Conservation (phyloP, 2,888 invertebrate species). For the Hylaea fasciaria region DNA sequence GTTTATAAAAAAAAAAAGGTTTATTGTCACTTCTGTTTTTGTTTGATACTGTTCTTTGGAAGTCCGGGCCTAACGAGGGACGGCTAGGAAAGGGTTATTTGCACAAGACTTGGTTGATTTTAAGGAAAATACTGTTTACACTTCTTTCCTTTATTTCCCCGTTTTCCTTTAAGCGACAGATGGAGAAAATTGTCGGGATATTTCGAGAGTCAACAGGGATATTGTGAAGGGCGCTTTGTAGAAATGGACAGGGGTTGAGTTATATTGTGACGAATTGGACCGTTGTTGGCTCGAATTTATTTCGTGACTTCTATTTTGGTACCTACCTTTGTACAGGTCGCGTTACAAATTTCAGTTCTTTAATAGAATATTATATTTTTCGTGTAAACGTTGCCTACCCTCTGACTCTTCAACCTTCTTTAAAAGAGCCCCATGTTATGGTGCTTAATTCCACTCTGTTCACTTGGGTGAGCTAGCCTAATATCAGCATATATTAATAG, state of each 20-base stretch:
- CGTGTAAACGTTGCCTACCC: no score
- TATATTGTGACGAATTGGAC: not conserved
- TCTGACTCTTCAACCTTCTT: no score
- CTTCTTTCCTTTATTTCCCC: conserved; percentile 45
- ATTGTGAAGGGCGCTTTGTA: conserved; percentile 13
- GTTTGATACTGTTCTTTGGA: conserved; percentile 37
- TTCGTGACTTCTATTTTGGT: conserved; percentile 5
- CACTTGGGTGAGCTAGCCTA: no score
- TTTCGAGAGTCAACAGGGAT: conserved; percentile 34
- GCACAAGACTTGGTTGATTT: conserved; percentile 65
- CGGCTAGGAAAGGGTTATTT: conserved; percentile 61
- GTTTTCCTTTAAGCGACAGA: conserved; percentile 36
- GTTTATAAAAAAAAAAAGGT: no score
- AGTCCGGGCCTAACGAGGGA: conserved; percentile 56
- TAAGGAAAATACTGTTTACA: conserved; percentile 49
- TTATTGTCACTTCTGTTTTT: not conserved
- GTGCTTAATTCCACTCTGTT: no score
- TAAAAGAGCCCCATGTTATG: no score
- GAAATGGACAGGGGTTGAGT: conserved; percentile 1
- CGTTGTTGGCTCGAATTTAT: not conserved
- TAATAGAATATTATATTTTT: no score
- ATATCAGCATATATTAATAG: no score
- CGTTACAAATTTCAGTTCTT: no score
- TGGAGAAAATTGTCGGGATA: conserved; percentile 38
- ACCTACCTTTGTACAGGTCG: no score